Conservation (phyloP, 53 echinoderm and acorn worm species). For the Henricia sp. region DNA sequence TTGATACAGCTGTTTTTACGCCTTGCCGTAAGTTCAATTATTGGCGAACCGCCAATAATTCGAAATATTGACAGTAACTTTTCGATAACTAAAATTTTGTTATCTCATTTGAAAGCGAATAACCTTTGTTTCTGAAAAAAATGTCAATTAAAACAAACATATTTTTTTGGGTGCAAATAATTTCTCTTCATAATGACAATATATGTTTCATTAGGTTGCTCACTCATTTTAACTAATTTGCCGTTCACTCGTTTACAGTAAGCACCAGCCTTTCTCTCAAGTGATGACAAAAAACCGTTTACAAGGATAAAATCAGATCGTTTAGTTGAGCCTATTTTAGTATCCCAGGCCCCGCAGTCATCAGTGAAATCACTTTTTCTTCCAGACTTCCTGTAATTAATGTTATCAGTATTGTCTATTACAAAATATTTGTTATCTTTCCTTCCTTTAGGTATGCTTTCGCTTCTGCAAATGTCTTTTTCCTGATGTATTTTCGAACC, state of each 20-base stretch:
- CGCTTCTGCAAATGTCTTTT: slow-evolving; percentile 21
- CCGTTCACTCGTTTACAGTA: not conserved
- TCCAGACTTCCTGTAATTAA: not conserved
- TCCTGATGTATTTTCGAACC: not conserved
- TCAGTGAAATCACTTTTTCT: too few relatives aligned
- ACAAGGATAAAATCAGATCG: slow-evolving; percentile 9
- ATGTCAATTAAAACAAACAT: too few relatives aligned
- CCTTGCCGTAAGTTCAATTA: too few relatives aligned
- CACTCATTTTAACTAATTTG: too few relatives aligned
- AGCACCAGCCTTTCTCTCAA: not conserved
- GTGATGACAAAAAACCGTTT: not conserved
- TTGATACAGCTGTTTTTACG: too few relatives aligned
- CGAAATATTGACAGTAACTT: too few relatives aligned
- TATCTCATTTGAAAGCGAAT: too few relatives aligned
- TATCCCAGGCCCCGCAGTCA: too few relatives aligned
- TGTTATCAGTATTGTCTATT: slow-evolving; percentile 10
- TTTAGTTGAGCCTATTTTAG: not conserved
- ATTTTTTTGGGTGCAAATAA: too few relatives aligned
- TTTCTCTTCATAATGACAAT: not conserved
- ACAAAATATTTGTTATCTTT: slow-evolving; percentile 11
- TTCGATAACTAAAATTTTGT: too few relatives aligned
- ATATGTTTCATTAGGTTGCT: not conserved
- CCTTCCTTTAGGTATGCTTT: not conserved
- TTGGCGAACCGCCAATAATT: too few relatives aligned
- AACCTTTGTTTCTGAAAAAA: too few relatives aligned